phyloP scores from a whole-genome alignment of 2,797 vertebrate species.

The Eulemur mongoz region DNA sequence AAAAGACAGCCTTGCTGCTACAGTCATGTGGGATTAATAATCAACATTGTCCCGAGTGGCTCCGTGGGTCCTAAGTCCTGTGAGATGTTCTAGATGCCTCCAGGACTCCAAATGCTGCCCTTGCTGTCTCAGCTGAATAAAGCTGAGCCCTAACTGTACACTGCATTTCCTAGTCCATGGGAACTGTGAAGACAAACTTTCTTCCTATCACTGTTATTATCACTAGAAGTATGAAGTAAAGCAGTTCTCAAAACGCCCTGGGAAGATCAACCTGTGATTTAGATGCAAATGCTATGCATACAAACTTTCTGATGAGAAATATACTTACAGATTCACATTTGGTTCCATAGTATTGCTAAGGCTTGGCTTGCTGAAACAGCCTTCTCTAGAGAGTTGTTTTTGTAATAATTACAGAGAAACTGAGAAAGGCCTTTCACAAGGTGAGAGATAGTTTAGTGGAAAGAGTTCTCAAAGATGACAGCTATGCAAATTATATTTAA shows the following conservation, averaged over 20 bases:
- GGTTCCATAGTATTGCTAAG: not conserved
- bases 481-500: not conserved
- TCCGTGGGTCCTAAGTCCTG: too few relatives aligned
- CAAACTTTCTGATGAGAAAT: not conserved
- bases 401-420: conserved; percentile 10
- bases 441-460: conserved; percentile 31
- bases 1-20: not conserved
- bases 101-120: not conserved
- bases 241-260: not conserved
- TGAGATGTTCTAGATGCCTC: not conserved
- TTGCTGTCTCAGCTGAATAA: not conserved
- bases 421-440: conserved; percentile 54
- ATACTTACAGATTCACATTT: not conserved
- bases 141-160: not conserved
- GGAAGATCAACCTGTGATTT: not conserved
- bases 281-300: not conserved
- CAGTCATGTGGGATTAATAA: not conserved
- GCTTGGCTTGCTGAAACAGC: not conserved
- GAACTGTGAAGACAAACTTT: not conserved
- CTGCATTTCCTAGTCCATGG: not conserved
- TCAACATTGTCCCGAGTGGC: not conserved
- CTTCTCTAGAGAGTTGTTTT: not conserved
- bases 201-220: not conserved
- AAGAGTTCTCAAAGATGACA: conserved; percentile 35
- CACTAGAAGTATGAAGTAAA: not conserved